Conservation (phyloP, 1,140 invertebrate species). For the Aphaenogaster floridana region DNA sequence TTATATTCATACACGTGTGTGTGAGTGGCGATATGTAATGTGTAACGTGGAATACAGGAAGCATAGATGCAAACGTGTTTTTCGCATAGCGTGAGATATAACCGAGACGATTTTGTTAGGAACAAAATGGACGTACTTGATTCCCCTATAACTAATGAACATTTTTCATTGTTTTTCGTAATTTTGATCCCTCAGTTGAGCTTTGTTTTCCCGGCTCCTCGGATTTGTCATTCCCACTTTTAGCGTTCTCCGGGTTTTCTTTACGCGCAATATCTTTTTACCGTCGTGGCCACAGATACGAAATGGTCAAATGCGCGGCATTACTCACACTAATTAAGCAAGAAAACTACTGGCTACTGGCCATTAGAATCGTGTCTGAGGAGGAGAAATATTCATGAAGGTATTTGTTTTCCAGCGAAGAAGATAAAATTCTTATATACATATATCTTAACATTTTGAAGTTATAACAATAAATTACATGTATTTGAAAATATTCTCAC, state of each 20-base stretch:
- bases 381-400: constrained; percentile 19
- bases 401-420: background rate
- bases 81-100: constrained; percentile 15
- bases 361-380: background rate
- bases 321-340: constrained; percentile 57
- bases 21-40: background rate
- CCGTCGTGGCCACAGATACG: constrained; percentile 35
- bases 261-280: constrained; percentile 35
- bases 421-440: background rate
- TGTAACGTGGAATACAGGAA: background rate
- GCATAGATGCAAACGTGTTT: background rate
- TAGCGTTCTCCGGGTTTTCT: constrained; percentile 32
- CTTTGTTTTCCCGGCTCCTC: constrained; percentile 57
- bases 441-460: background rate
- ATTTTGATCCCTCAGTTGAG: constrained; percentile 19
- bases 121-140: constrained; percentile 57
- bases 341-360: constrained; percentile 19
- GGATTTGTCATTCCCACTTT: constrained; percentile 50
- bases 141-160: constrained; percentile 57
- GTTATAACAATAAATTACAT: background rate
- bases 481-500: background rate
- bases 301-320: constrained; percentile 48
- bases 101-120: constrained; percentile 19
- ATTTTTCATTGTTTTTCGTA: constrained; percentile 68
- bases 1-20: background rate